Base-by-base conservation (phyloP, 2,888 invertebrate genomes). In the Macaria notata region DNA sequence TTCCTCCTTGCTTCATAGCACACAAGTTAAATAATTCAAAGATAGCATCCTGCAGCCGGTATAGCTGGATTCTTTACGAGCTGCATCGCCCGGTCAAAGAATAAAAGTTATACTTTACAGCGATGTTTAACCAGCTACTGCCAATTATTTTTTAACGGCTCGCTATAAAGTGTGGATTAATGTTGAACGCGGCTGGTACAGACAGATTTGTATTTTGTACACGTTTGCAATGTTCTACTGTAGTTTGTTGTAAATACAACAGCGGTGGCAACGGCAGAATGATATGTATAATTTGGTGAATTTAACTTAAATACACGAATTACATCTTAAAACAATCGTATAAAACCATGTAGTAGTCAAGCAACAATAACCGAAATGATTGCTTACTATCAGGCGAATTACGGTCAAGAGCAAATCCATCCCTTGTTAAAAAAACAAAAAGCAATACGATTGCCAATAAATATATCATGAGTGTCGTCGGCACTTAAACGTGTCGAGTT, bases 41-140 rank as follows among this genome's bases (percentile, higher is more conserved):
- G 29, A 54, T 63, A 54, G 42, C 54, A 51, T 54, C 45, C 54
- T 69, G 68, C 72, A 72, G 68, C 70, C 64, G 62, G 57, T 6
- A 36, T 0, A 36, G 5, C 33, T 7, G 5, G 33, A 36, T 62
- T 58, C 56, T 76, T 76, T 77, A 77, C 73, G 73, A 73, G 60
- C 42, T 61, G 62, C 64, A 61, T 49, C 44, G 49, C 46, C 47
- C 57, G 31, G 62, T 54, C 60, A 41, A 33, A 39, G 46, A 62
- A 59, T 64, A 61, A 63, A 63, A 64, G 57, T 56, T 61, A 61
- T 61, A 61, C 61, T 63, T 56, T 56, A 56, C 50, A 58, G 31
- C 31, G 33, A 48, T 54, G 49, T 54, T 62, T 47, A 58, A 55
- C 51, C 56, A 47, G 51, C 36, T 36, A 52, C 31, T 54, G 42